phyloP scores from a whole-genome alignment of 2,888 invertebrate species.

The Pyrrhosoma nymphula region DNA sequence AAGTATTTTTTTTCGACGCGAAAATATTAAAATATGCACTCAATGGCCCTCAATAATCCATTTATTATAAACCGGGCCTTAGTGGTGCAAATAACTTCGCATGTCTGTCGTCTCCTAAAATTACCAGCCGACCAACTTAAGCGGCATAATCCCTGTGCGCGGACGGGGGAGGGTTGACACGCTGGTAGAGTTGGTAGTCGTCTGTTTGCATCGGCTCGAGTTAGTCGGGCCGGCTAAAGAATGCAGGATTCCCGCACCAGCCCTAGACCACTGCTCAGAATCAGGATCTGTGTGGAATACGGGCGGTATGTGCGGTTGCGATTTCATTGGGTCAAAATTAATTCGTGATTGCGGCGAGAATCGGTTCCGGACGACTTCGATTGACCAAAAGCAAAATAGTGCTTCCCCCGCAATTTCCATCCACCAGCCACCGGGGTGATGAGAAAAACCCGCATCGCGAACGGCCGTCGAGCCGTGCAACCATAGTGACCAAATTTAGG shows the following conservation, averaged over 20 bases:
- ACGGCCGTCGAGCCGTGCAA: neutral
- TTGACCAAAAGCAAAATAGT: conserved; percentile 3
- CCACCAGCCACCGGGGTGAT: neutral
- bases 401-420: neutral
- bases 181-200: too few species aligned
- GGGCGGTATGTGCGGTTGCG: neutral
- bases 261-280: neutral
- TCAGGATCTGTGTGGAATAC: neutral
- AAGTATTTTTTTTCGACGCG: too few species aligned
- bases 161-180: too few species aligned
- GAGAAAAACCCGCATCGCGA: neutral
- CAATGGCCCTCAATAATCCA: too few species aligned
- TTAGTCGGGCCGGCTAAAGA: neutral
- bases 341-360: conserved; percentile 14
- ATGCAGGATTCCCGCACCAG: neutral
- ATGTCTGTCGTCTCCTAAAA: too few species aligned
- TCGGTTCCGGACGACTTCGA: neutral
- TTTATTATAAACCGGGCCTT: too few species aligned
- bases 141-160: too few species aligned
- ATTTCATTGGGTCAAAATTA: conserved; percentile 35
- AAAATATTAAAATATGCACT: too few species aligned
- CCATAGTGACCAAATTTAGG: neutral
- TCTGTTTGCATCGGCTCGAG: too few species aligned
- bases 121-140: too few species aligned
- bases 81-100: too few species aligned